phyloP scores from a whole-genome alignment of 2,113 vertebrate species.

The Chunga burmeisteri region DNA sequence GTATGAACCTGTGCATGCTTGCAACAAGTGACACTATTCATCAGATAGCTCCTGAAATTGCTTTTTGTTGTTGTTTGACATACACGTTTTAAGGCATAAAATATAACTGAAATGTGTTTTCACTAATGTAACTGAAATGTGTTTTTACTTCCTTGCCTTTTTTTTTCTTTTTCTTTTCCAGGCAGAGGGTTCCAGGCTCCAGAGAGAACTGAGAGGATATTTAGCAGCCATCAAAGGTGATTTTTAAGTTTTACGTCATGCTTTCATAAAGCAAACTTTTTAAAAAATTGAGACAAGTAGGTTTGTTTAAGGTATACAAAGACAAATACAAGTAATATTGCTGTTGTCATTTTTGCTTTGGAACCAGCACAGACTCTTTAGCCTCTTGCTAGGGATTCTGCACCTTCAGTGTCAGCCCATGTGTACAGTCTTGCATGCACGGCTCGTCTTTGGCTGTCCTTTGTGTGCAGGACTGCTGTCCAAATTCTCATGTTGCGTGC shows the following conservation, averaged over 20 bases:
- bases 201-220: conserved; percentile 93
- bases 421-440: not conserved
- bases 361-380: not conserved
- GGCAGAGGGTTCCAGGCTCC: conserved; percentile 92
- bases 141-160: not conserved
- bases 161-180: conserved; percentile 66
- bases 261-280: not conserved
- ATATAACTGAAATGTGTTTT: not conserved
- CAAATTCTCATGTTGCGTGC: not conserved
- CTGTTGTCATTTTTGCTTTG: not conserved
- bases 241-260: not conserved
- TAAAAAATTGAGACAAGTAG: not conserved
- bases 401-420: not conserved
- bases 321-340: not conserved
- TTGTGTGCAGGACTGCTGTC: not conserved
- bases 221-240: conserved; percentile 97
- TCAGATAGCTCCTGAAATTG: not conserved
- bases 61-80: not conserved
- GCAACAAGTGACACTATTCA: not conserved
- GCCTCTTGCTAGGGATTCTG: not conserved
- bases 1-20: not conserved
- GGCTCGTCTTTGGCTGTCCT: not conserved
- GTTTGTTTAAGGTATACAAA: not conserved
- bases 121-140: not conserved
- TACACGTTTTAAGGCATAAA: not conserved